A percentile compares a stretch with the other conserved stretches of the same genome.
phyloP scores from a whole-genome alignment of 2,797 vertebrate genomes.

The Varecia variegata region DNA sequence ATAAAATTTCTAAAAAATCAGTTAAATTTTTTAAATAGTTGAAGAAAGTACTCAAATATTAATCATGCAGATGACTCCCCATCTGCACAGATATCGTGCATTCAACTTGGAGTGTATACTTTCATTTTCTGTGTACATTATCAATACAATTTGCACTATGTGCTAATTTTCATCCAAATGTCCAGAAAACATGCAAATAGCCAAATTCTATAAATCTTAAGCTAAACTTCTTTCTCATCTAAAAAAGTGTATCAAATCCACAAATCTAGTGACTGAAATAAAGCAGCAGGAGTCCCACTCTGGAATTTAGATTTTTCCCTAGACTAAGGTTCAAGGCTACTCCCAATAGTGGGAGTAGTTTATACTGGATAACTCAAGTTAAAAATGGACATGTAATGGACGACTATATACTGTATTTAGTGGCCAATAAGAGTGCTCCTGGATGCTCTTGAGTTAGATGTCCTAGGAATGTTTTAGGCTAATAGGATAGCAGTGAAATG shows the following conservation, averaged over 20 bases:
- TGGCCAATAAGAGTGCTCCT: background rate
- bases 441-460: background rate
- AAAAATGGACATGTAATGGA: background rate
- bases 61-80: background rate
- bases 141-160: background rate
- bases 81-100: background rate
- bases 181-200: conserved; percentile 29
- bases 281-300: background rate
- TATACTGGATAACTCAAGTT: background rate
- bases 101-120: background rate
- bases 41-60: conserved; percentile 36
- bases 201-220: conserved; percentile 25
- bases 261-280: conserved; percentile 12
- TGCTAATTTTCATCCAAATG: background rate
- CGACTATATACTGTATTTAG: background rate
- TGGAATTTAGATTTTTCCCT: conserved; percentile 24
- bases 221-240: background rate
- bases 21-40: conserved; percentile 10
- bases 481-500: background rate
- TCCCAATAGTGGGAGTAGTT: background rate
- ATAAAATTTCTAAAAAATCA: conserved; percentile 26
- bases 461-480: background rate
- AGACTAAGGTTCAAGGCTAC: background rate
- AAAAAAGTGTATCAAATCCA: background rate
- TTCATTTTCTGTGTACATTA: conserved; percentile 26